Evolutionary conservation across 2,888 invertebrate species (phyloP).

Genomic region (Coleophora deauratella): DNA sequence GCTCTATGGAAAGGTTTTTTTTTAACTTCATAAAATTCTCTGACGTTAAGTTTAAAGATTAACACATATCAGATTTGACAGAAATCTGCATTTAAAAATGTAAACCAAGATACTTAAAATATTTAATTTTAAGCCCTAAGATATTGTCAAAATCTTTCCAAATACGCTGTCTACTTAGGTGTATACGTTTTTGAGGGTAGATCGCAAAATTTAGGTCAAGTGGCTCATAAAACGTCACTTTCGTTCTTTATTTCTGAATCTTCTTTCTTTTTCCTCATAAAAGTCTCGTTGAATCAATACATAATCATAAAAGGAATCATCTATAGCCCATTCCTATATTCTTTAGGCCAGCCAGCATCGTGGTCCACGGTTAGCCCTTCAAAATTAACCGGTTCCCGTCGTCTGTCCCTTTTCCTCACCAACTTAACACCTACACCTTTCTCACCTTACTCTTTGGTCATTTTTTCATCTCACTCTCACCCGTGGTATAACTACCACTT

Average conservation of each 20-base stretch:
- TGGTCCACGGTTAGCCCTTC: conserved; percentile 64
- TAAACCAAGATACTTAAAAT: too few species aligned
- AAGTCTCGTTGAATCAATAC: conserved; percentile 39
- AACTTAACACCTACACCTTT: conserved; percentile 21
- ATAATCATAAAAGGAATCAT: conserved; percentile 54
- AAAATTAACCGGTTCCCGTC: conserved; percentile 68
- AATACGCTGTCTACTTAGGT: too few species aligned
- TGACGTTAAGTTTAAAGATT: too few species aligned
- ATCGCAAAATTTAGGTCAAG: too few species aligned
- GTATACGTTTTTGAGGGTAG: background rate
- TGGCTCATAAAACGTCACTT: too few species aligned
- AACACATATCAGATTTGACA: too few species aligned
- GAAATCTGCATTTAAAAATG: too few species aligned
- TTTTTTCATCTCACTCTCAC: conserved; percentile 72
- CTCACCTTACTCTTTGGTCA: conserved; percentile 53
- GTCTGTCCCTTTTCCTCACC: conserved; percentile 27
- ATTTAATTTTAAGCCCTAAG: too few species aligned
- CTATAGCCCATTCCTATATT: conserved; percentile 20
- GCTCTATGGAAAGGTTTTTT: too few species aligned
- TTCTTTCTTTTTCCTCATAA: background rate
- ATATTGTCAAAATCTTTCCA: too few species aligned
- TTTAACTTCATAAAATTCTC: too few species aligned
- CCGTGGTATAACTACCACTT: conserved; percentile 61
- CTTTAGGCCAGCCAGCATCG: conserved; percentile 33
- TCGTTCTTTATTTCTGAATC: too few species aligned